Conservation (phyloP, 2,797 vertebrate genomes). For the Rhynchotus rufescens region DNA sequence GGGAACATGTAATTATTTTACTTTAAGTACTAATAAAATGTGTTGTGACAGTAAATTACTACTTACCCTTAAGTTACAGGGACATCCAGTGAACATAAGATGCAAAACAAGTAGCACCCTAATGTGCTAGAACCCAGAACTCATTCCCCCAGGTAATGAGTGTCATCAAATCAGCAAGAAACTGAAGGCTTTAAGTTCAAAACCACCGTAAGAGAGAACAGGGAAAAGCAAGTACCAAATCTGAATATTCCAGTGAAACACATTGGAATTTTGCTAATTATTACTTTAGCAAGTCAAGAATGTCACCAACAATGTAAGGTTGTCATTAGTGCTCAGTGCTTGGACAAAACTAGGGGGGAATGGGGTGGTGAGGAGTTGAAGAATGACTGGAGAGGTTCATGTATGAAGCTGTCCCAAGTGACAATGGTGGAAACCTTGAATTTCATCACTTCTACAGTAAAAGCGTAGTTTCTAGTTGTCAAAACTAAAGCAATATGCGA, state of each 20-base stretch:
- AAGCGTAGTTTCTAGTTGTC: background rate
- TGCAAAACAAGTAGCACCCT: background rate
- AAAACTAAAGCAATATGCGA: background rate
- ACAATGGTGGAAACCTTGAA: background rate
- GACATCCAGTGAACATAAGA: background rate
- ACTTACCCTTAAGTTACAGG: background rate
- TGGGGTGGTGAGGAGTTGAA: background rate
- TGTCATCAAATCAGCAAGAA: background rate
- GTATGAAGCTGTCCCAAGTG: background rate
- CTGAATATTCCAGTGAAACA: background rate
- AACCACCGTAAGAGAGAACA: background rate
- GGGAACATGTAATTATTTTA: background rate
- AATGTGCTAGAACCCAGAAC: background rate
- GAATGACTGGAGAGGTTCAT: background rate
- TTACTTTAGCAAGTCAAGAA: background rate
- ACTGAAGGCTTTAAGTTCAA: background rate
- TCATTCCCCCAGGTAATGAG: background rate
- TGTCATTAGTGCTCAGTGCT: background rate
- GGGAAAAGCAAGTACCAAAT: background rate
- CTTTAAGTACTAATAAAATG: background rate
- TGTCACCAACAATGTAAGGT: background rate
- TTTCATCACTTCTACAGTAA: background rate
- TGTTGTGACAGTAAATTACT: background rate
- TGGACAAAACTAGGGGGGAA: background rate
- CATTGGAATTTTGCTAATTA: background rate